Conservation (phyloP, 64 coral and sea anemone genomes). For the Dendrophyllia cribrosa region DNA sequence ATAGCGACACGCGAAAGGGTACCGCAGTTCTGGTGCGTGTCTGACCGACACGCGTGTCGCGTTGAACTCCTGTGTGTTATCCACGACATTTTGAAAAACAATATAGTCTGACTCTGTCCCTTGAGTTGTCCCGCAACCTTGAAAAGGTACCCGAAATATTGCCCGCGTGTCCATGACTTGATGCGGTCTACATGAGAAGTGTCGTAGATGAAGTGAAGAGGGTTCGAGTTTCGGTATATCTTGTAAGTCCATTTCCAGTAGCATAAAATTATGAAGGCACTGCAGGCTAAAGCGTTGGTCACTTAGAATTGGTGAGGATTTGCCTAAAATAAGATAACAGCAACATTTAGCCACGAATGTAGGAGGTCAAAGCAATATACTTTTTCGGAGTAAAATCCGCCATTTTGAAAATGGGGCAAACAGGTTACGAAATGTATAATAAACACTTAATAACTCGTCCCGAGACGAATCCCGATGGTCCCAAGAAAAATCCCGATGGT, state of each 20-base stretch:
- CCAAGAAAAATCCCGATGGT: too few relatives aligned
- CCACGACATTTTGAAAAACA: conserved; percentile 44
- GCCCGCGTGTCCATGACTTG: neutral
- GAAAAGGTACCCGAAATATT: conserved; percentile 33
- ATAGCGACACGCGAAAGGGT: conserved; percentile 29
- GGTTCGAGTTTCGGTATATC: conserved; percentile 28
- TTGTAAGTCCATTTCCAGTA: conserved; percentile 37
- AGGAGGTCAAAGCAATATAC: neutral
- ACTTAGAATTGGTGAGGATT: conserved; percentile 9
- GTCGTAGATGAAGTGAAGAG: conserved; percentile 2
- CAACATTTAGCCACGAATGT: neutral
- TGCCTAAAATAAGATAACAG: neutral
- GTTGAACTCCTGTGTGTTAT: conserved; percentile 7
- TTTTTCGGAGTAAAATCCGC: neutral
- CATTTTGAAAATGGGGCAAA: too few relatives aligned
- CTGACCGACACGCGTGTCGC: conserved; percentile 1
- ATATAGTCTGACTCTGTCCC: neutral
- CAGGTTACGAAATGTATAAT: too few relatives aligned
- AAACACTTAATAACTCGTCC: too few relatives aligned
- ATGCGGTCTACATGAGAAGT: conserved; percentile 25
- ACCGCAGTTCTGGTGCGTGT: conserved; percentile 3
- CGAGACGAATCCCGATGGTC: too few relatives aligned
- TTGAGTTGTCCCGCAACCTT: conserved; percentile 39
- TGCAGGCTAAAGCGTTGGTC: conserved; percentile 24
- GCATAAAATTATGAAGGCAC: conserved; percentile 26